Percentiles rank a stretch among this genome's conserved stretches.
Evolutionary conservation across 2,888 invertebrate species (phyloP).

Genomic region (Muschampia plurimacula): DNA sequence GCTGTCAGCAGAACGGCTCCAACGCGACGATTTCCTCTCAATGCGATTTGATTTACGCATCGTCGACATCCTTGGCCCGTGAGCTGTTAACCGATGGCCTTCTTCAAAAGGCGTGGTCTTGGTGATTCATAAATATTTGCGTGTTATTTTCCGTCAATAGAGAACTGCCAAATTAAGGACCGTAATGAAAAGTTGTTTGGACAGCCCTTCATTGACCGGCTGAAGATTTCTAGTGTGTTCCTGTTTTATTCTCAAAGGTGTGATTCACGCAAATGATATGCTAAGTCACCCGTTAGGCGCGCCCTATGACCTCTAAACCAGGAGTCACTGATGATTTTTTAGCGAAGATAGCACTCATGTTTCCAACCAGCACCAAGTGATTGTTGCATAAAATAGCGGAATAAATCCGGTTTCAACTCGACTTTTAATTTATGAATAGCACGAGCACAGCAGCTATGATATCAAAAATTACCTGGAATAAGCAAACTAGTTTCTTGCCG

Average conservation of each 20-base stretch:
- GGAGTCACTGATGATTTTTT: constrained; percentile 50
- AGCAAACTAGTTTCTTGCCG: constrained; percentile 12
- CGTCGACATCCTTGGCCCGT: constrained; percentile 60
- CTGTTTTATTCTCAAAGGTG: constrained; percentile 62
- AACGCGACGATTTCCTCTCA: constrained; percentile 56
- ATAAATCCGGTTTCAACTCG: constrained; percentile 18
- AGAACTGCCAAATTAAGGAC: not conserved
- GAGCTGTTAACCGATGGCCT: constrained; percentile 68
- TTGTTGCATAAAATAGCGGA: constrained; percentile 8
- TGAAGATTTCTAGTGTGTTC: constrained; percentile 66
- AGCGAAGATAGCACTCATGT: constrained; percentile 38
- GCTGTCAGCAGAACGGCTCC: constrained; percentile 46
- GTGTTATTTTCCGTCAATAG: constrained; percentile 52
- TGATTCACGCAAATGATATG: constrained; percentile 76
- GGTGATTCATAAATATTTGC: constrained; percentile 70
- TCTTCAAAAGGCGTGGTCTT: constrained; percentile 64
- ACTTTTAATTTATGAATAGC: constrained; percentile 7
- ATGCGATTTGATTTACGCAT: constrained; percentile 72
- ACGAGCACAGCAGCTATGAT: constrained; percentile 20
- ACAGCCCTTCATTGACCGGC: constrained; percentile 65
- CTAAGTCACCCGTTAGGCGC: constrained; percentile 62
- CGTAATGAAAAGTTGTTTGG: not conserved
- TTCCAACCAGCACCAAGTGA: constrained; percentile 3
- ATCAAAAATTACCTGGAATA: constrained; percentile 9
- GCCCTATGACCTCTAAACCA: constrained; percentile 52